Conservation (phyloP, 2,888 invertebrate species). For the Nemapogon koenigi region DNA sequence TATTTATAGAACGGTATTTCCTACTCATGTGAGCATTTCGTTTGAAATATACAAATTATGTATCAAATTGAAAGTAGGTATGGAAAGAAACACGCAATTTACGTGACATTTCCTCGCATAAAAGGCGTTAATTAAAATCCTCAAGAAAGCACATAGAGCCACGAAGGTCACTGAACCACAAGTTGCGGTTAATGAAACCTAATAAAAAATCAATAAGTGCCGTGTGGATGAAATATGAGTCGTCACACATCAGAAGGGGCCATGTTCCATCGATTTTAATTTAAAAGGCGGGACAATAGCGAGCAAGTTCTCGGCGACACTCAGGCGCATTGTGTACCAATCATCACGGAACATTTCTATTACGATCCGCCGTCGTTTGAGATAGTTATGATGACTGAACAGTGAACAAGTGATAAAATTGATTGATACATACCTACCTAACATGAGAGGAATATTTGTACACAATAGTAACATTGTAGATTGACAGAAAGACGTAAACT, state of each 20-base stretch:
- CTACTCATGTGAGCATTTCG: no score
- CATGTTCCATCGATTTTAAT: not conserved
- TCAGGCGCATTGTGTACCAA: constrained; percentile 52
- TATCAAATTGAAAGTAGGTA: no score
- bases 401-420: no score
- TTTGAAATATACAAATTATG: no score
- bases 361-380: constrained; percentile 50
- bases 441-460: no score
- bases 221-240: constrained; percentile 11
- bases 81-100: no score
- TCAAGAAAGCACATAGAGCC: constrained; percentile 7
- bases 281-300: not conserved
- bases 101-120: no score
- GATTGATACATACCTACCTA: no score
- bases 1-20: no score
- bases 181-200: constrained; percentile 10
- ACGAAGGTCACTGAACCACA: constrained; percentile 12
- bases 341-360: constrained; percentile 48
- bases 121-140: constrained; percentile 4
- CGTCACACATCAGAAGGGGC: not conserved
- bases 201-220: constrained; percentile 14
- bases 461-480: no score
- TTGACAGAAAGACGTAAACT: no score
- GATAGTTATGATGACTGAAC: not conserved
- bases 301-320: constrained; percentile 17